Percentiles rank a stretch among this genome's conserved stretches.
Conservation (phyloP, 2,113 vertebrate genomes). For the Melanerpes aurifrons region DNA sequence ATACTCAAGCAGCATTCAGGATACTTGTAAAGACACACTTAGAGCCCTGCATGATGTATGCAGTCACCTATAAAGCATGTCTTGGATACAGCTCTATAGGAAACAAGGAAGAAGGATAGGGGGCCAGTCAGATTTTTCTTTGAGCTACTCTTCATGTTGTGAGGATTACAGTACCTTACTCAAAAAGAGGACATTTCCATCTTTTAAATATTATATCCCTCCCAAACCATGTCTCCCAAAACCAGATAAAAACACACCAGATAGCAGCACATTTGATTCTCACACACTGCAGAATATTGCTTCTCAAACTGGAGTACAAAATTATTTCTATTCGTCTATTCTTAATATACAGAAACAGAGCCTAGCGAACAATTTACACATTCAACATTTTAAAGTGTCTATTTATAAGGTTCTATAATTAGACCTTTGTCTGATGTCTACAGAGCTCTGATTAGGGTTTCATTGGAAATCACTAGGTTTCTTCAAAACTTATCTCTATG, state of each 20-base stretch:
- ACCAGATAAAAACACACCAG: neutral
- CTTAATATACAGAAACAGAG: conserved; percentile 38
- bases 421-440: conserved; percentile 64
- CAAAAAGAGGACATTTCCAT: conserved; percentile 65
- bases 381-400: conserved; percentile 61
- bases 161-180: conserved; percentile 73
- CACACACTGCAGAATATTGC: neutral
- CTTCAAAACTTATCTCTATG: conserved; percentile 11
- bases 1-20: conserved; percentile 71
- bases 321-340: neutral
- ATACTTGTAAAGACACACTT: conserved; percentile 76
- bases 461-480: neutral
- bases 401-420: conserved; percentile 66
- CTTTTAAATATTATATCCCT: conserved; percentile 43
- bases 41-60: conserved; percentile 69
- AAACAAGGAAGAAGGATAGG: conserved; percentile 61
- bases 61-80: conserved; percentile 75
- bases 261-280: neutral
- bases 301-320: neutral
- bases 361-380: conserved; percentile 56
- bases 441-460: conserved; percentile 30
- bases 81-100: conserved; percentile 65
- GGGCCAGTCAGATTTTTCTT: conserved; percentile 64
- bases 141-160: conserved; percentile 73
- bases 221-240: neutral